Evolutionary conservation across 2,113 vertebrate genomes (phyloP).

Genomic region (Xenopus tropicalis): UCB_Xtro_10.0 CM004443.2:161194001-161194500

Average conservation of each 20-base stretch:
- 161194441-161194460: slow-evolving; percentile 56
- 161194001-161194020: too few species aligned
- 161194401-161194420: slow-evolving; percentile 55
- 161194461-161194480: slow-evolving; percentile 42
- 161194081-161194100: neutral
- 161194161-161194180: slow-evolving; percentile 93
- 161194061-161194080: too few species aligned
- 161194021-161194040: too few species aligned
- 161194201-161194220: slow-evolving; percentile 69
- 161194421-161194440: slow-evolving; percentile 51
- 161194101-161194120: slow-evolving; percentile 83
- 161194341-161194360: slow-evolving; percentile 59
- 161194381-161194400: slow-evolving; percentile 59
- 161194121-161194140: slow-evolving; percentile 88
- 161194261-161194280: slow-evolving; percentile 45
- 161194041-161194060: too few species aligned
- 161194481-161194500: too few species aligned
- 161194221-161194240: too few species aligned
- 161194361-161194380: slow-evolving; percentile 67
- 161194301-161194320: slow-evolving; percentile 69
- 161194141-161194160: slow-evolving; percentile 84
- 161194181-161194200: slow-evolving; percentile 86
- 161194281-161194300: slow-evolving; percentile 61
- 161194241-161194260: too few species aligned
- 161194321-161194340: slow-evolving; percentile 70